These are phyloP conservation scores for Bellardia bayeri DNA, from an alignment of 2,888 invertebrate genomes.

Conservation along the genomic window DNA sequence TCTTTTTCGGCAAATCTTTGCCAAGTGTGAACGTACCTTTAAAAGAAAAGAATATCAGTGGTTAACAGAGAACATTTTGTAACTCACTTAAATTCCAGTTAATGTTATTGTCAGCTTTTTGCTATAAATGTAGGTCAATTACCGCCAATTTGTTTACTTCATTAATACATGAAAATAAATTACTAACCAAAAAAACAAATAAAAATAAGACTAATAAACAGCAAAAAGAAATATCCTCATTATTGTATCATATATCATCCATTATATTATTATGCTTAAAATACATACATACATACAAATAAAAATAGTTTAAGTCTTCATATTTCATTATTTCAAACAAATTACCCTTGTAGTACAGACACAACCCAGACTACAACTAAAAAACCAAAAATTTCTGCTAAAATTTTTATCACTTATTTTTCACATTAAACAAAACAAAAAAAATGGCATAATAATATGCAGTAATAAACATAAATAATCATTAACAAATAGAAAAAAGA, in stretches of 20 bases:
- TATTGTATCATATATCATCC: slow-evolving; percentile 46
- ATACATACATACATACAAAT: slow-evolving; percentile 44
- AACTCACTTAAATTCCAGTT: no score
- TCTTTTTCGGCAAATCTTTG: no score
- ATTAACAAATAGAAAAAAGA: slow-evolving; percentile 58
- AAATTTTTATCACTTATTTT: slow-evolving; percentile 36
- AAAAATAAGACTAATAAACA: neutral
- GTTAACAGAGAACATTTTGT: no score
- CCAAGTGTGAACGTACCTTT: no score
- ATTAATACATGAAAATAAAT: slow-evolving; percentile 49
- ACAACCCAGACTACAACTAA: neutral
- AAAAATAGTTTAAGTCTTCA: slow-evolving; percentile 62
- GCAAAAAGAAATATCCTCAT: slow-evolving; percentile 18
- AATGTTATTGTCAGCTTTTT: neutral
- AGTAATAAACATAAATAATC: slow-evolving; percentile 72
- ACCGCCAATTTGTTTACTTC: neutral
- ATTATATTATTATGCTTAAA: slow-evolving; percentile 39
- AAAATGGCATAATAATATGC: slow-evolving; percentile 51
- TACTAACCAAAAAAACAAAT: slow-evolving; percentile 6
- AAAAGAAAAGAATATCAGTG: no score
- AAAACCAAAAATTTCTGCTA: slow-evolving; percentile 26
- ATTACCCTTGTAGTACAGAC: slow-evolving; percentile 50
- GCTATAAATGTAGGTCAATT: neutral
- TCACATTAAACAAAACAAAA: neutral
- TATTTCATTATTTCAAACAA: slow-evolving; percentile 62